Evolutionary conservation across 2,113 vertebrate species (phyloP).

Genomic region (Pseudorasbora parva): DNA sequence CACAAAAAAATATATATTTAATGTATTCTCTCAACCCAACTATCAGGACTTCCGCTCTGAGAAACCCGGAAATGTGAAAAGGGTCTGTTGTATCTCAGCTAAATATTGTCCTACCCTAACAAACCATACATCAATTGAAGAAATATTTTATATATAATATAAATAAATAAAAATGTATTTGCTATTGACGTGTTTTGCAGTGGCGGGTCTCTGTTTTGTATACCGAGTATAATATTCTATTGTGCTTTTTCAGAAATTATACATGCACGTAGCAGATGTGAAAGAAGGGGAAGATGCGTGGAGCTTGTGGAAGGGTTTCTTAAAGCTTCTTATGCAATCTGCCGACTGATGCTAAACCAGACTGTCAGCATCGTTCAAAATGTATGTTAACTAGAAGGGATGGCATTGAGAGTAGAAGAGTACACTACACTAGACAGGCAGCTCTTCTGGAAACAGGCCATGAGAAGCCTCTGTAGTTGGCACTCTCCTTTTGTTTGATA

Average conservation of each 20-base stretch:
- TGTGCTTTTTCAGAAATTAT: slow-evolving; percentile 2
- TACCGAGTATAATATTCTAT: not conserved
- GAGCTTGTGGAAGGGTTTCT: not conserved
- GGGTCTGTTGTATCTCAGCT: no score
- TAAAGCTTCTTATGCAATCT: slow-evolving; percentile 10
- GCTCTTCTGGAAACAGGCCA: slow-evolving; percentile 26
- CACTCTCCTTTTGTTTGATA: slow-evolving; percentile 26
- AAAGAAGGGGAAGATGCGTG: not conserved
- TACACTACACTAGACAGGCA: slow-evolving; percentile 41
- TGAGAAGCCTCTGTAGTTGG: slow-evolving; percentile 24
- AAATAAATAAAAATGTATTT: no score
- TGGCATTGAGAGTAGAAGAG: slow-evolving; percentile 2
- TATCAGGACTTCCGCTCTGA: no score
- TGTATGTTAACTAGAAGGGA: slow-evolving; percentile 27
- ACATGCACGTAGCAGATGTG: slow-evolving; percentile 7
- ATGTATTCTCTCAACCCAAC: no score
- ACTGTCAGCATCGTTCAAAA: slow-evolving; percentile 54
- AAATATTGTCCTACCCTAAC: no score
- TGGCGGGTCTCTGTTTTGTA: not conserved
- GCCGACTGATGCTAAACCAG: slow-evolving; percentile 16
- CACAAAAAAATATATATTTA: no score
- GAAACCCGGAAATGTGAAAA: no score
- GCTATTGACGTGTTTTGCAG: no score
- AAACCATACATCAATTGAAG: no score
- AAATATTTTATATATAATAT: no score